Conservation (phyloP, 2,888 invertebrate species). For the Melanchra persicariae region DNA sequence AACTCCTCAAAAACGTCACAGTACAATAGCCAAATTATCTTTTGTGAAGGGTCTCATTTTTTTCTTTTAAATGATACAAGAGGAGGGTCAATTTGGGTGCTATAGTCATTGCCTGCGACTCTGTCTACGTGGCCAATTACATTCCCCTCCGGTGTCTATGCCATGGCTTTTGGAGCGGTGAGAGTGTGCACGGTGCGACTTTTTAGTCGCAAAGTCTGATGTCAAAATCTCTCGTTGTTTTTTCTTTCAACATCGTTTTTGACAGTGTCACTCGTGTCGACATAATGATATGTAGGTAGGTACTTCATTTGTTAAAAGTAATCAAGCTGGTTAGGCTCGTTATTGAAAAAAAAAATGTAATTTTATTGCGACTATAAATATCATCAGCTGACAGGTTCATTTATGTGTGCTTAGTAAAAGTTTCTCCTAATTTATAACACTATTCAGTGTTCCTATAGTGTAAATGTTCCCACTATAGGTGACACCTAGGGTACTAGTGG, state of each 20-base stretch:
- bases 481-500: neutral
- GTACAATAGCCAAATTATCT: slow-evolving; percentile 57
- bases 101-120: slow-evolving; percentile 68
- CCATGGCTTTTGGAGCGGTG: slow-evolving; percentile 7
- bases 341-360: neutral
- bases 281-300: neutral
- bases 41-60: slow-evolving; percentile 46
- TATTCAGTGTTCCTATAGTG: no score
- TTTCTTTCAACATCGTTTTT: neutral
- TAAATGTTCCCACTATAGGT: no score
- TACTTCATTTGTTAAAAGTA: neutral
- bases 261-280: neutral
- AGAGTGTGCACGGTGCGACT: slow-evolving; percentile 32
- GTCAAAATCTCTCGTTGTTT: neutral
- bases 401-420: neutral
- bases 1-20: slow-evolving; percentile 51
- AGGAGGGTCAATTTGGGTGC: slow-evolving; percentile 72
- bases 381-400: neutral
- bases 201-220: slow-evolving; percentile 29
- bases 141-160: slow-evolving; percentile 50
- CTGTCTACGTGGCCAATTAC: slow-evolving; percentile 78
- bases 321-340: neutral
- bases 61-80: slow-evolving; percentile 47
- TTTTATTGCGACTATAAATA: neutral
- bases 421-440: neutral